Conservation (phyloP, 2,797 vertebrate species). For the Malurus leucopterus region DNA sequence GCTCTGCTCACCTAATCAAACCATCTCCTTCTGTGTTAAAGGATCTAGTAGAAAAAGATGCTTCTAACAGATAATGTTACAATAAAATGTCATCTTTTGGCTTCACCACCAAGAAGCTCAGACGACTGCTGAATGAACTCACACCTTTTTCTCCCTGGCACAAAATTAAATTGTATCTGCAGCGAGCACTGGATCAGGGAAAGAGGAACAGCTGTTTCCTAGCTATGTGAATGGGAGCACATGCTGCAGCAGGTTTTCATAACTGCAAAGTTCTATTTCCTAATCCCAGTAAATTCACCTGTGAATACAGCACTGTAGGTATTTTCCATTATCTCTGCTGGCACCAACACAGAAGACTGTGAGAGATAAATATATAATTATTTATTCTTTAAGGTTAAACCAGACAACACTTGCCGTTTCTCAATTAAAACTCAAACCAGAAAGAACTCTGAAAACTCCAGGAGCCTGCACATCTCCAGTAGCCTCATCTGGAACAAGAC, state of each 20-base stretch:
- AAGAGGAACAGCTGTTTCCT: background rate
- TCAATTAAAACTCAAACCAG: background rate
- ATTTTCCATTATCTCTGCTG: background rate
- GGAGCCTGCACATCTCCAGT: background rate
- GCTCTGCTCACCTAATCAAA: background rate
- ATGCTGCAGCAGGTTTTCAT: background rate
- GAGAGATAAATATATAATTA: background rate
- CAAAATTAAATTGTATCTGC: background rate
- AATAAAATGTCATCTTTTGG: background rate
- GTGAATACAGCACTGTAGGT: background rate
- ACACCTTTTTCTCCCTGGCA: background rate
- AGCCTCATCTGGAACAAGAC: background rate
- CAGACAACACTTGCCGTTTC: background rate
- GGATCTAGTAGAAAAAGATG: background rate
- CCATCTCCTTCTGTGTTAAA: background rate
- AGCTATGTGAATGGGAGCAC: background rate
- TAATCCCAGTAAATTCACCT: background rate
- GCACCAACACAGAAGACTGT: background rate
- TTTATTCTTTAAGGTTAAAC: background rate
- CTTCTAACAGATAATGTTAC: background rate
- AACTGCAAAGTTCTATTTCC: fast-evolving
- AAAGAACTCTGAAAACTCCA: background rate
- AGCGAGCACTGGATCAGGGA: background rate
- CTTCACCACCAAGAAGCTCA: background rate
- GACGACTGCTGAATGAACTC: too few relatives aligned